Conservation (phyloP, 92 coral and sea anemone species). For the Palythoa caribaeorum region DNA sequence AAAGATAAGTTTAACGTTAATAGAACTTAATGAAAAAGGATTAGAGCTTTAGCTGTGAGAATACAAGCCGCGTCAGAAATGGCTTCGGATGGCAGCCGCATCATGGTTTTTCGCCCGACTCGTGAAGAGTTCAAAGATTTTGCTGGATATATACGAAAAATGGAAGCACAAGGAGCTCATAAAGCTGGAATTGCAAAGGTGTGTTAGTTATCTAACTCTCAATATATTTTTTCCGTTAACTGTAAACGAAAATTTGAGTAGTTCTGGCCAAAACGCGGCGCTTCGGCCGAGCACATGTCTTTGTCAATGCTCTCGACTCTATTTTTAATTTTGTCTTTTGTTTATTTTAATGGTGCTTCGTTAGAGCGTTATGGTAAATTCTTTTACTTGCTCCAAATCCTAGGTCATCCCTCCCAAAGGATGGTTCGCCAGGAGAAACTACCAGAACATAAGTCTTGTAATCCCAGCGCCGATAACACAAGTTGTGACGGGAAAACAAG, state of each 20-base stretch:
- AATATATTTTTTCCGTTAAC: not conserved
- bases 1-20: not conserved
- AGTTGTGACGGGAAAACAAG: constrained; percentile 96
- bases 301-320: not conserved
- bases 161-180: constrained; percentile 96
- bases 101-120: constrained; percentile 98
- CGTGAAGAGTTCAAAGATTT: constrained; percentile 90
- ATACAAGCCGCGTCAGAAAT: constrained; percentile 42
- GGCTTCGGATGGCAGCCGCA: constrained; percentile 83
- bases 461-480: constrained; percentile 97
- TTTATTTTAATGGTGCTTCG: not conserved
- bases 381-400: not conserved
- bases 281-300: constrained; percentile 35
- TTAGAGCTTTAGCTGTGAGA: not conserved
- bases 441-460: constrained; percentile 76
- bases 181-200: constrained; percentile 97
- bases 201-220: not conserved
- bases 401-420: constrained; percentile 98
- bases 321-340: not conserved
- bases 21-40: not conserved
- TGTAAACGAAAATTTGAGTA: not conserved
- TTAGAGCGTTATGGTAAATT: not conserved
- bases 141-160: constrained; percentile 87
- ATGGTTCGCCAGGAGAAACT: constrained; percentile 88
- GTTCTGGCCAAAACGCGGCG: not conserved